Conservation (phyloP, 37 sponge, comb jelly and placozoan genomes). For the Agelas oroides region DNA sequence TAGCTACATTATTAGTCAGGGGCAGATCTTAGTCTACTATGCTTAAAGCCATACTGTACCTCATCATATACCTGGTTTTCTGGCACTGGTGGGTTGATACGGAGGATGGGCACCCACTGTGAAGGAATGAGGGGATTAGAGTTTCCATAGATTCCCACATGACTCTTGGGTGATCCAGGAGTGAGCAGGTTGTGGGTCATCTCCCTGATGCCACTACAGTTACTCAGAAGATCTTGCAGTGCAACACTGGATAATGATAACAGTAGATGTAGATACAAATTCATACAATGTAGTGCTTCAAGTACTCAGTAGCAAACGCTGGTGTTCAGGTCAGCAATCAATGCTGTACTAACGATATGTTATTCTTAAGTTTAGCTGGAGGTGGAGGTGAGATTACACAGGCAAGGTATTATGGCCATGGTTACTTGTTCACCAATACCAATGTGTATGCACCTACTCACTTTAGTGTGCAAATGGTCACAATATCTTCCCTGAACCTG, state of each 20-base stretch:
- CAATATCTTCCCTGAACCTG: conserved; percentile 3
- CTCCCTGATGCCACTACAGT: background rate
- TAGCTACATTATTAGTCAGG: too few relatives aligned
- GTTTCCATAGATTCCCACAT: conserved; percentile 39
- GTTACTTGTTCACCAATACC: too few relatives aligned
- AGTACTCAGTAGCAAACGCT: too few relatives aligned
- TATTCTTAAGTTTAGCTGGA: too few relatives aligned
- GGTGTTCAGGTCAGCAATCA: too few relatives aligned
- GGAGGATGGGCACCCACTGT: conserved; percentile 23
- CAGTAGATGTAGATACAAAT: too few relatives aligned
- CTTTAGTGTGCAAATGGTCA: conserved; percentile 22
- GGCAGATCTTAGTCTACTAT: too few relatives aligned
- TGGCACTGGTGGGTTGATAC: background rate
- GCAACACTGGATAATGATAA: conserved; percentile 4
- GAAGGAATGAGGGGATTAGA: conserved; percentile 19
- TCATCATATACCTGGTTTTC: background rate
- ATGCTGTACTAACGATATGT: too few relatives aligned
- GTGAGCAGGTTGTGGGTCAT: background rate
- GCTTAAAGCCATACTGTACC: too few relatives aligned
- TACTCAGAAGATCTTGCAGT: background rate
- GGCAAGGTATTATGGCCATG: too few relatives aligned
- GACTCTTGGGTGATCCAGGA: background rate
- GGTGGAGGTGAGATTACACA: too few relatives aligned
- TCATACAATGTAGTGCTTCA: too few relatives aligned
- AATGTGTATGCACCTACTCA: background rate